Evolutionary conservation across 1,140 invertebrate genomes (phyloP), one percentile per base, ranked within the genome.

Genomic region (Drosophila parvula): DNA sequence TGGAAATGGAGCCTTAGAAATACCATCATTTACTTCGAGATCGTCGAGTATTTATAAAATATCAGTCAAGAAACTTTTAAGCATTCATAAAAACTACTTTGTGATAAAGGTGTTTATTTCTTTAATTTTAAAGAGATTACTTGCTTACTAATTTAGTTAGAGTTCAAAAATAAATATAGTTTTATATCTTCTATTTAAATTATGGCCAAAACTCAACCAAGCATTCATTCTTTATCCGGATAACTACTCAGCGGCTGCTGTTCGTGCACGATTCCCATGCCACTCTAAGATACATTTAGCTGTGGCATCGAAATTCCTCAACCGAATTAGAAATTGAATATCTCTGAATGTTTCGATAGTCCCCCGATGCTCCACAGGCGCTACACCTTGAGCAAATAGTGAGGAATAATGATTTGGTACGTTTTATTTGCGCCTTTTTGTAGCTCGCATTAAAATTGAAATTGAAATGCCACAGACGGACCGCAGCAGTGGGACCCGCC

Each of bases 401-500:
- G 75, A 36, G 57, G 32, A 78, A 78, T 78, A 62, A 70, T 70
- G 74, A 78, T 78, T 61, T 64, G 63, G 70, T 56, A 70, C 78
- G 75, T 83, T 89, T 86, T 83, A 79, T 86, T 86, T 86, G 76
- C 69, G 67, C 70, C 74, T 82, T 83, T 82, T 79, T 83, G 76
- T 62, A 53, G 84, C 76, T 68, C 45, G 83, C 73, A 86, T 88
- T 86, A 89, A 86, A 78, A 88, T 86, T 86, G 83, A 86, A 86
- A 86, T 86, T 79, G 84, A 79, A 86, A 86, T 86, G 79, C 83
- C 84, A 65, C 83, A 83, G 79, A 83, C 67, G 79, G 67, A 79
- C 79, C 84, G 59, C 83, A 82, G 68, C 59, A 50, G 67, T 41
- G 69, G 44, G 43, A 57, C 40, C 28, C 9, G 41, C 40, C 32